A percentile compares a stretch with the other conserved stretches of the same genome.
Evolutionary conservation across 2,113 vertebrate species (phyloP).

Genomic region (Atrichornis clamosus): DNA sequence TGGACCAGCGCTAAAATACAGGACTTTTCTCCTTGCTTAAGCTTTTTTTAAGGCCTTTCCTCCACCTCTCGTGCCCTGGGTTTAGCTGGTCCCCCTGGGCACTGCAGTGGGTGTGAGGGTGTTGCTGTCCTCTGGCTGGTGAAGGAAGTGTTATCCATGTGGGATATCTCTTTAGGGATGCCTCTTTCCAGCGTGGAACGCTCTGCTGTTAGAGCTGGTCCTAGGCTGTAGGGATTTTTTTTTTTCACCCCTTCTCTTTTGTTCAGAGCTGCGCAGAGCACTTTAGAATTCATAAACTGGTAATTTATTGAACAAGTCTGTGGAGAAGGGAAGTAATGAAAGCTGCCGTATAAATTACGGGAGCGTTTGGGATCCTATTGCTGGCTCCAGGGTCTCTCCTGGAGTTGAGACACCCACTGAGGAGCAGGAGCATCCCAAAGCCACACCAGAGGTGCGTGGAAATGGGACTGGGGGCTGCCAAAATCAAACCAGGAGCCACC

Average conservation of each 20-base stretch:
- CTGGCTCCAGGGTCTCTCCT: not conserved
- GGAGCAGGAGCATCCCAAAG: not conserved
- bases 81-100: not conserved
- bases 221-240: not conserved
- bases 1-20: not conserved
- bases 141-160: not conserved
- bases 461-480: not conserved
- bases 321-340: constrained; percentile 67
- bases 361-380: not conserved
- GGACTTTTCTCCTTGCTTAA: not conserved
- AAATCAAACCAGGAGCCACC: not conserved
- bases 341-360: constrained; percentile 60
- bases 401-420: not conserved
- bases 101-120: not conserved
- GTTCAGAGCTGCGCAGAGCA: constrained; percentile 24
- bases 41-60: not conserved
- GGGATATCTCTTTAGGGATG: not conserved
- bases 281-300: constrained; percentile 70
- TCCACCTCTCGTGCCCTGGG: not conserved
- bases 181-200: not conserved
- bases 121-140: not conserved
- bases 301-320: constrained; percentile 70
- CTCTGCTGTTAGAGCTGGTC: not conserved
- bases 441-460: not conserved
- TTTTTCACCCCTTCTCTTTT: not conserved